Evolutionary conservation across 2,797 vertebrate genomes (phyloP), one percentile per base, ranked within the genome.

Genomic region (Bryconaethiops microstoma): DNA sequence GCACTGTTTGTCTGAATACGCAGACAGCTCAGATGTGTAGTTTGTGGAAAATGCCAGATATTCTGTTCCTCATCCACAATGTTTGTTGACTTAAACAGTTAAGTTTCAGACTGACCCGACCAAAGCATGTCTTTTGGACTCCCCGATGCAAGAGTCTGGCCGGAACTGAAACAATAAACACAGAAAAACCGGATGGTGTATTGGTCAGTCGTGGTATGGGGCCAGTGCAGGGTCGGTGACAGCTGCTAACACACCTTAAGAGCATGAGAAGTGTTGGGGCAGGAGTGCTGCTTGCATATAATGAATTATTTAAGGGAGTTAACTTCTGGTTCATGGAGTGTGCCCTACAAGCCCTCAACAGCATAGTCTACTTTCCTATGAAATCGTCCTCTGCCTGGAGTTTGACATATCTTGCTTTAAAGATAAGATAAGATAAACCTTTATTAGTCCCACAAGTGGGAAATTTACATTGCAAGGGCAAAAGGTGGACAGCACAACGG

Each of bases 131-230:
- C 21, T 50, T 55, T 40, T 54, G n/a, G 19, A 40, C 62, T 39
- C 50, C 29, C n/a, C 7, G 52, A 52, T 13, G 23, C 45, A 67
- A 17, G 21, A 16, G 16, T 65, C 45, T 52, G n/a, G 29, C 14
- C 9, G 21, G 48, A 40, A 39, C 19, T 76, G 21, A 63, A 63
- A 52, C 50, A 19, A 64, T 75, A 75, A 74, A 74, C 71, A 59
- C 65, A 45, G 40, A n/a, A 45, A 68, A 68, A 68, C n/a, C 21
- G 40, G 39, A 45, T 21, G 39, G 19, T 21, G 65, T 21, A 21
- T 68, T 5, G n/a, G 19, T 42, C 40, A 68, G 19, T 68, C n/a
- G 45, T 21, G 10, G 19, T 68, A 21, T 19, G 63, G 40, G 65
- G 17, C 35, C 64, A n/a, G 8, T 67, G 35, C 7, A 67, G 35